Evolutionary conservation across 2,888 invertebrate genomes (phyloP).

Genomic region (Colostygia pectinataria): DNA sequence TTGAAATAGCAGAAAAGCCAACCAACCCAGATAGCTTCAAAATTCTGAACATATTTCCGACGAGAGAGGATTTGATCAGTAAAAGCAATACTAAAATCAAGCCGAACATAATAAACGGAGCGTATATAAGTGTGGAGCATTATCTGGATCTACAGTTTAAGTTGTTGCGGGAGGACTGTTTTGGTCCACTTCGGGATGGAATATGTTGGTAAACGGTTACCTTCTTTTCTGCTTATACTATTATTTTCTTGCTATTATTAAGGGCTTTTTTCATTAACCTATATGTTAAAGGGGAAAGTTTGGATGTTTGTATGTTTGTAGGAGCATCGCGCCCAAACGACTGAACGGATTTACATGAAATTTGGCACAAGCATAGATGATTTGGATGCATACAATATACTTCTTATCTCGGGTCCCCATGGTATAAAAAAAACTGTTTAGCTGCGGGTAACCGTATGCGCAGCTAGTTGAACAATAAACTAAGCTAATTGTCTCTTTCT

Average conservation of each 20-base stretch:
- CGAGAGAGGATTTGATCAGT: conserved; percentile 79
- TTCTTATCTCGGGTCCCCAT: too few species aligned
- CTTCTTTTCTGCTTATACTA: conserved; percentile 20
- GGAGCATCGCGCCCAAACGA: too few species aligned
- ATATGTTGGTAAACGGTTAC: conserved; percentile 71
- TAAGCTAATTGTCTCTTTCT: too few species aligned
- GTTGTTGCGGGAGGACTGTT: conserved; percentile 90
- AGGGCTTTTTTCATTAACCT: not conserved
- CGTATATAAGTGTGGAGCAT: conserved; percentile 85
- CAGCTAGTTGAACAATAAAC: too few species aligned
- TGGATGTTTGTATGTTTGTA: too few species aligned
- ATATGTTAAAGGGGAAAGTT: too few species aligned
- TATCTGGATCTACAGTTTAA: conserved; percentile 92
- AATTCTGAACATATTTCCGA: conserved; percentile 69
- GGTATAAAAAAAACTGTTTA: too few species aligned
- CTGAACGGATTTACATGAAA: too few species aligned
- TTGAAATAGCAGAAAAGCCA: conserved; percentile 19
- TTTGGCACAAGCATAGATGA: too few species aligned
- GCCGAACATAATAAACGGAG: conserved; percentile 84
- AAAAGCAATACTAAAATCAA: conserved; percentile 59
- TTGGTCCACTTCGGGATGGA: conserved; percentile 87
- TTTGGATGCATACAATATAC: too few species aligned
- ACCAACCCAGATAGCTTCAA: conserved; percentile 52
- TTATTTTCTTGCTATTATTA: not conserved
- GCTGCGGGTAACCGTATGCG: too few species aligned